Evolutionary conservation across 2,888 invertebrate species (phyloP), one percentile per base, ranked within the genome.

Genomic region (Hyles lineata): DNA sequence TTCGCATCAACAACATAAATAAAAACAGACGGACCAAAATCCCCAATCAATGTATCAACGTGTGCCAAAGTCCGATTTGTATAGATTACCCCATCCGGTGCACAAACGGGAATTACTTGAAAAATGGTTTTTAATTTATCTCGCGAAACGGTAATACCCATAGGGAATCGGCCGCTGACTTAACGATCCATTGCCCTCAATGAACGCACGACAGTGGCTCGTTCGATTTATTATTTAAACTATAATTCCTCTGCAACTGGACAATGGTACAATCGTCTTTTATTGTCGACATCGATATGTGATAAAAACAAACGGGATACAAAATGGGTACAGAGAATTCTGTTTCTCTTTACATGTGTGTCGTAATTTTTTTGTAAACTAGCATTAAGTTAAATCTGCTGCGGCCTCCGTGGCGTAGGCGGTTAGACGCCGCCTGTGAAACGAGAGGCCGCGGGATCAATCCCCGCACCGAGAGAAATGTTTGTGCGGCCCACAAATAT

Each of bases 81-180:
- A 85, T 86, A 87, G 88, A 89, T 89, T 89, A 87, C 83, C 52
- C 61, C 71, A 25, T 74, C 70, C 76, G 75, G 72, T 75, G 76
- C 76, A 82, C 83, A 79, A 79, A 78, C 80, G 84, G 83, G 85
- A 87, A 87, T 88, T 82, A 84, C 81, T 83, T 87, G 88, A 88
- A 89, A 89, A 90, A 89, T 89, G 83, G 83, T 84, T 87, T 86
- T 89, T 86, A 88, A 88, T 89, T 88, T 87, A 85, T 88, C 84
- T 76, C 67, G 63, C 72, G 72, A 67, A 25, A 70, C 60, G 70
- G 63, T 63, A 23, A 61, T 67, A 63, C 58, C 72, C 55, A 58
- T 19, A 43, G 58, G 72, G 58, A 72, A 23, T 58, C 55, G 55
- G 23, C 63, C 21, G 55, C 21, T 72, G 63, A 72, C 63, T 72